Evolutionary conservation across 2,113 vertebrate genomes (phyloP).

Genomic region (Syrrhaptes paradoxus): DNA sequence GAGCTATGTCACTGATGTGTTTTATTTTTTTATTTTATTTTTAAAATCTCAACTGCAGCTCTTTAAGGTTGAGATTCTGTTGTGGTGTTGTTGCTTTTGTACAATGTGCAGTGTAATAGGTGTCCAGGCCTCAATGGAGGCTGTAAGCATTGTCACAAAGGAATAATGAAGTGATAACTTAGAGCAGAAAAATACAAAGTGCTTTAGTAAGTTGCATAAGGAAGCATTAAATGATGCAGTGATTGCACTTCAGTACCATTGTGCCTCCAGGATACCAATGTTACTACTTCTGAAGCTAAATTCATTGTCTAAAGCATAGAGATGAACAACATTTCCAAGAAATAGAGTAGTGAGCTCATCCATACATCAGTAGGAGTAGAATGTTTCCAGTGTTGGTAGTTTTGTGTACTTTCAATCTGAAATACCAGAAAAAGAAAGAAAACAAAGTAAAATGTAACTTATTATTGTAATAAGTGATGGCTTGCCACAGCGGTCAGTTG

Average conservation of each 20-base stretch:
- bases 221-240: background rate
- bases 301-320: background rate
- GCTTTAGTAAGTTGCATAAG: conserved; percentile 10
- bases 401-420: background rate
- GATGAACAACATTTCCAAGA: conserved; percentile 50
- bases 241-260: background rate
- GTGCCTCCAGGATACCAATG: background rate
- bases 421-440: conserved; percentile 45
- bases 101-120: background rate
- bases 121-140: background rate
- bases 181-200: background rate
- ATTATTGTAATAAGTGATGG: conserved; percentile 14
- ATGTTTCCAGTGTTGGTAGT: conserved; percentile 24
- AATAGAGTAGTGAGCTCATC: background rate
- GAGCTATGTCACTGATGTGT: background rate
- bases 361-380: conserved; percentile 5
- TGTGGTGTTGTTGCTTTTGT: background rate
- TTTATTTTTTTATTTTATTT: background rate
- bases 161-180: conserved; percentile 2
- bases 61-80: background rate
- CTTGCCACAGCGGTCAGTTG: background rate
- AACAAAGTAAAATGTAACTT: conserved; percentile 35
- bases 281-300: conserved; percentile 24
- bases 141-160: background rate
- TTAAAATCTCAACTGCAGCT: background rate